Percentiles rank a stretch among this genome's conserved stretches.
phyloP scores from a whole-genome alignment of 1,140 invertebrate genomes.

The Venturia canescens region DNA sequence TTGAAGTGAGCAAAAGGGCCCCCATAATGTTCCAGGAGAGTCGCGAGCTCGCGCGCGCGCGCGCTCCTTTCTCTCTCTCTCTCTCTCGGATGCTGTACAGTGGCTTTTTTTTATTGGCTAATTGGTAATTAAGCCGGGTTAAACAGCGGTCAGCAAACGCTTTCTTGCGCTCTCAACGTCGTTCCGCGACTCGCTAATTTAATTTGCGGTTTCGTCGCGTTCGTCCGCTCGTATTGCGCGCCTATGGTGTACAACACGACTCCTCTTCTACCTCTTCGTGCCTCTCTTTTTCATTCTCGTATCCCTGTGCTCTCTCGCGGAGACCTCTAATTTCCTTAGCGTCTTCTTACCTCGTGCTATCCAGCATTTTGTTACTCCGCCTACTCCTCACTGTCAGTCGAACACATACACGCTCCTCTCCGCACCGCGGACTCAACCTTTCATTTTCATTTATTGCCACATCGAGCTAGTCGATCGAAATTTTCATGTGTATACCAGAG shows the following conservation, averaged over 20 bases:
- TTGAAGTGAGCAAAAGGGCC: conserved; percentile 46
- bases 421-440: not conserved
- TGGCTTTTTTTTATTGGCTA: conserved; percentile 73
- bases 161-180: conserved; percentile 65
- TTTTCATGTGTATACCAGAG: not conserved
- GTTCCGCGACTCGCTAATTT: conserved; percentile 71
- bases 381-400: conserved; percentile 21
- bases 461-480: not conserved
- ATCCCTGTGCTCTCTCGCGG: not conserved
- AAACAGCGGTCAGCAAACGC: conserved; percentile 69
- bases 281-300: conserved; percentile 14
- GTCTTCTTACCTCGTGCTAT: conserved; percentile 34
- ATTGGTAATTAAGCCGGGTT: conserved; percentile 74
- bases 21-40: conserved; percentile 60
- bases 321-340: conserved; percentile 35
- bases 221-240: conserved; percentile 52
- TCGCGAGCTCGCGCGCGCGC: conserved; percentile 12
- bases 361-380: not conserved
- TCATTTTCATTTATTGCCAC: not conserved
- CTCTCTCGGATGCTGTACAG: conserved; percentile 55
- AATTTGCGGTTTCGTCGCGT: conserved; percentile 74
- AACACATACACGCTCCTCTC: not conserved
- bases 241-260: conserved; percentile 56
- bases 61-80: too few relatives aligned
- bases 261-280: conserved; percentile 31